Conservation (phyloP, 30 jellyfish, hydroid and myxozoan species). For the Sanderia malayensis region DNA sequence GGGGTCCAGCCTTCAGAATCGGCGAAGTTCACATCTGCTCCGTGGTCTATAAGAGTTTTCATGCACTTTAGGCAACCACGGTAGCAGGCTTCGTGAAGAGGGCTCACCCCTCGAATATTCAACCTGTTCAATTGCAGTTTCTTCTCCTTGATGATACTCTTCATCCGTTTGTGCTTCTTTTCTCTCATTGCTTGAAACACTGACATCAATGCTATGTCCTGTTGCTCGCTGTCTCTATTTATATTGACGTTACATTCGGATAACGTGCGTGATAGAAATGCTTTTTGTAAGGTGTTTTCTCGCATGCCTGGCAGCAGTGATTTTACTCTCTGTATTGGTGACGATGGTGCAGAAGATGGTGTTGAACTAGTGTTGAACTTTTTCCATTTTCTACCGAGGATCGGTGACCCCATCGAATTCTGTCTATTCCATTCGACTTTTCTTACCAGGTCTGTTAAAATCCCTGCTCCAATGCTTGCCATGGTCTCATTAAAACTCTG, state of each 20-base stretch:
- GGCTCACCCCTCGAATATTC: conserved; percentile 48
- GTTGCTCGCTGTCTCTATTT: conserved; percentile 9
- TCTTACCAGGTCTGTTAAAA: conserved; percentile 49
- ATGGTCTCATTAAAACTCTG: too few relatives aligned
- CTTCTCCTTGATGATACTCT: conserved; percentile 28
- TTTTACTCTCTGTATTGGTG: conserved; percentile 31
- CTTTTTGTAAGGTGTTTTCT: conserved; percentile 4
- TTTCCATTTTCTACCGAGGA: conserved; percentile 60
- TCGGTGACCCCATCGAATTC: conserved; percentile 64
- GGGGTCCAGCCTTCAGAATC: conserved; percentile 82
- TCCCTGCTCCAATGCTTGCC: conserved; percentile 23
- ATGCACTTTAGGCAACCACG: conserved; percentile 53
- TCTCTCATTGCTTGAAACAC: conserved; percentile 37
- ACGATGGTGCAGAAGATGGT: conserved; percentile 4
- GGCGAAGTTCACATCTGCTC: conserved; percentile 61
- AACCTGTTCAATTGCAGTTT: conserved; percentile 18
- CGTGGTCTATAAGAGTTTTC: conserved; percentile 44
- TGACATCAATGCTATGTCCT: conserved; percentile 11
- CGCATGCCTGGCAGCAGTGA: conserved; percentile 27
- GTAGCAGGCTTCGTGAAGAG: conserved; percentile 69
- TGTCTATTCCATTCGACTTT: conserved; percentile 58
- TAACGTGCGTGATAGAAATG: conserved; percentile 11
- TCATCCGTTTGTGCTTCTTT: conserved; percentile 39
- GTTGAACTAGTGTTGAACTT: background rate
- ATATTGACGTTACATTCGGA: conserved; percentile 21